Conservation (phyloP, 2,888 invertebrate genomes). For the Callinectes sapidus region DNA sequence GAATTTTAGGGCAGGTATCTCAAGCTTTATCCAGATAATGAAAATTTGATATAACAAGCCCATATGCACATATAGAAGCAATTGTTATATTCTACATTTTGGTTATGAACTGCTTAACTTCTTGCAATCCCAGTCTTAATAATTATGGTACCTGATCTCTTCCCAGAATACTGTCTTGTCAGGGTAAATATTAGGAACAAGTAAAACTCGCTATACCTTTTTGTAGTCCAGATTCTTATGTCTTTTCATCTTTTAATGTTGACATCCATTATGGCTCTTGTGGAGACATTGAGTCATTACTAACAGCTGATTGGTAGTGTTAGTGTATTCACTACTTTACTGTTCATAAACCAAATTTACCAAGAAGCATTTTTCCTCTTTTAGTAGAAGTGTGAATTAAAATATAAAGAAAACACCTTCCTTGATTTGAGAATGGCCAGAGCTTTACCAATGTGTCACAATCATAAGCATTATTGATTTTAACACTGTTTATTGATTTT, state of each 20-base stretch:
- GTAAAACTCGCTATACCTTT: not conserved
- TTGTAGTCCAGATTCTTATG: not conserved
- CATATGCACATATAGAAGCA: not conserved
- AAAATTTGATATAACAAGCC: not conserved
- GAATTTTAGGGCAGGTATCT: not conserved
- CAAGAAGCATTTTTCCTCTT: not conserved
- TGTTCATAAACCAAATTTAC: not conserved
- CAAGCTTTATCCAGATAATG: not conserved
- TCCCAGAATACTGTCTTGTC: not conserved
- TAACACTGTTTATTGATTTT: slow-evolving; percentile 3
- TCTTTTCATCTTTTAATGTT: not conserved
- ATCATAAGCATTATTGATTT: not conserved
- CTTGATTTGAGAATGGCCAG: not conserved
- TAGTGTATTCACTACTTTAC: not conserved
- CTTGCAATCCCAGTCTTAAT: not conserved
- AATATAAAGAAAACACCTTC: not conserved
- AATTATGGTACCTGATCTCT: not conserved
- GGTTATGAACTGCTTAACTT: not conserved
- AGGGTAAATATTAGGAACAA: slow-evolving; percentile 7
- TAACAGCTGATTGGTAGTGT: not conserved
- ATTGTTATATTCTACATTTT: not conserved
- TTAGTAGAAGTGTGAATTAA: not conserved
- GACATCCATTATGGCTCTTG: not conserved
- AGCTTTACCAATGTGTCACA: slow-evolving; percentile 1
- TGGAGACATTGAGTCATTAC: slow-evolving; percentile 17